Evolutionary conservation across 2,797 vertebrate genomes (phyloP).

Genomic region (Catamblyrhynchus diadema): DNA sequence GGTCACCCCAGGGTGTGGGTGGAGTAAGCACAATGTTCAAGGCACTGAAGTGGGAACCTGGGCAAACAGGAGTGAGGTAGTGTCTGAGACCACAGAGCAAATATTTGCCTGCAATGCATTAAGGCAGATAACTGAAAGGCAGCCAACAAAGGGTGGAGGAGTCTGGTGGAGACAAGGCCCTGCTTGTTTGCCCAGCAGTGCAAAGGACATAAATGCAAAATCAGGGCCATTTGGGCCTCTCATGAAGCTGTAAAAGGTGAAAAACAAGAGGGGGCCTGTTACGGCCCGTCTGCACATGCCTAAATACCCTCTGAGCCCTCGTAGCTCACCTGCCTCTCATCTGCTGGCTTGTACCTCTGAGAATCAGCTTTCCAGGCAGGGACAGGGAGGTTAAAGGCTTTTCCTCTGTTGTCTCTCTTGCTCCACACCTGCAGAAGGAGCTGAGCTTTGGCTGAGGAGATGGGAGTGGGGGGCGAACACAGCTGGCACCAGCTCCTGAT

Average conservation of each 20-base stretch:
- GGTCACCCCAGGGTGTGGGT: not conserved
- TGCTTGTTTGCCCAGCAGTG: conserved; percentile 47
- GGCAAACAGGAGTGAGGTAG: conserved; percentile 78
- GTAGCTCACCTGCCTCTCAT: not conserved
- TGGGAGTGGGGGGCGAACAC: fast-evolving
- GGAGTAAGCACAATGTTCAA: conserved; percentile 26
- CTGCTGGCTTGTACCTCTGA: not conserved
- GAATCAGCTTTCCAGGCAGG: not conserved
- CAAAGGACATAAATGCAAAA: not conserved
- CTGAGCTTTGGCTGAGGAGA: not conserved
- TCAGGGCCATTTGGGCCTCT: not conserved
- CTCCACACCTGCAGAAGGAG: not conserved
- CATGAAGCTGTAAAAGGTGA: not conserved
- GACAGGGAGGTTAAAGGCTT: not conserved
- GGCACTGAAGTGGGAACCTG: conserved; percentile 56
- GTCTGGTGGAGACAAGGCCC: conserved; percentile 25
- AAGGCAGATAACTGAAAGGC: conserved; percentile 63
- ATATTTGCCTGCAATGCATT: conserved; percentile 72
- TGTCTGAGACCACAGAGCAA: conserved; percentile 73
- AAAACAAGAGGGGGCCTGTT: not conserved
- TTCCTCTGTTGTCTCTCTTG: not conserved
- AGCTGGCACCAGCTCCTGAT: not conserved
- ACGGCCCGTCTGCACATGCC: not conserved
- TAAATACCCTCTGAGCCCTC: not conserved
- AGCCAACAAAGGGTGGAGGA: conserved; percentile 62